A percentile compares a stretch with the other conserved stretches of the same genome.
phyloP scores from a whole-genome alignment of 2,888 invertebrate genomes.

The Scaptomyza flava region DNA sequence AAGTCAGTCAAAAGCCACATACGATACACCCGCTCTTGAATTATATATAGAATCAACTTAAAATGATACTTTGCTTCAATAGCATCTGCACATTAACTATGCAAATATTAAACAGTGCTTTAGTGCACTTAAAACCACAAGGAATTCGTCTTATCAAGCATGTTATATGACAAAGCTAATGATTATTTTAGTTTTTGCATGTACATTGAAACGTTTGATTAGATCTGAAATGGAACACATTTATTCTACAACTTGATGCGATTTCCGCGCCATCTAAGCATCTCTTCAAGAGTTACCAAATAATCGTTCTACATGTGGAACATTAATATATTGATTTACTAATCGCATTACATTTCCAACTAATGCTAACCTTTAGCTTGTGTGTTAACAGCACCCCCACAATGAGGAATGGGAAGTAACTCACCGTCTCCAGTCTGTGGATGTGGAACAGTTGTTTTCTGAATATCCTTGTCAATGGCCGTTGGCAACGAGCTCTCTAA shows the following conservation, averaged over 20 bases:
- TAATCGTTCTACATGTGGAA: not conserved
- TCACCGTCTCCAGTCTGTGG: conserved; percentile 19
- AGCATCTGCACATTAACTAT: conserved; percentile 27
- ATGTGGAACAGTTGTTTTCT: conserved; percentile 25
- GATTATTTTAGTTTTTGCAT: not conserved
- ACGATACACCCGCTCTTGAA: conserved; percentile 22
- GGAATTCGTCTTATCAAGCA: no score
- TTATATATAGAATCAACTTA: conserved; percentile 18
- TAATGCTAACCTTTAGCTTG: conserved; percentile 8
- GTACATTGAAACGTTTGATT: no score
- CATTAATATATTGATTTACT: conserved; percentile 3
- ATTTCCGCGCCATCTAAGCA: conserved; percentile 4
- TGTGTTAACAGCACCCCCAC: no score
- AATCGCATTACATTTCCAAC: conserved; percentile 2
- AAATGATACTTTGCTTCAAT: conserved; percentile 15
- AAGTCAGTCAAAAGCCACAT: conserved; percentile 32
- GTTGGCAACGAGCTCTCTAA: conserved; percentile 39
- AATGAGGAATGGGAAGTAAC: conserved; percentile 18
- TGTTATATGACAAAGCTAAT: no score
- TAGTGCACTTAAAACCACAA: not conserved
- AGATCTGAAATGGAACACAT: not conserved
- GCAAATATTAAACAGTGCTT: conserved; percentile 12
- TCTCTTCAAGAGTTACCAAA: not conserved
- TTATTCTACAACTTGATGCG: not conserved
- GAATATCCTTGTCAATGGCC: conserved; percentile 46